A percentile compares a stretch with the other conserved stretches of the same genome.
These are phyloP conservation scores for Pyralis farinalis DNA, from an alignment of 2,888 invertebrate genomes.

Conservation along the genomic window DNA sequence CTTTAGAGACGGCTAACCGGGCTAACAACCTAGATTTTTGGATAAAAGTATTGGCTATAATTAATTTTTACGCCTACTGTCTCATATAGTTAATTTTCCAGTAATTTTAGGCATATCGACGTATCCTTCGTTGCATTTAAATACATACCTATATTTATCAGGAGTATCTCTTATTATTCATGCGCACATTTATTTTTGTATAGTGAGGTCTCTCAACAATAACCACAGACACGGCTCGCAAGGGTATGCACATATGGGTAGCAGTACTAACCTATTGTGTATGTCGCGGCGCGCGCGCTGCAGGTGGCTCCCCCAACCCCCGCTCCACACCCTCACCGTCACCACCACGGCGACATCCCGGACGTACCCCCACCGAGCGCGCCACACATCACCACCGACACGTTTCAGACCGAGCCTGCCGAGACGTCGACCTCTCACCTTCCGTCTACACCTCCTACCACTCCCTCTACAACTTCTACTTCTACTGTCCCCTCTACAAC, in stretches of 20 bases:
- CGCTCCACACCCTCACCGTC: slow-evolving; percentile 65
- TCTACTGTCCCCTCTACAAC: slow-evolving; percentile 17
- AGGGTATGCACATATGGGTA: slow-evolving; percentile 33
- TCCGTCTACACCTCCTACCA: slow-evolving; percentile 14
- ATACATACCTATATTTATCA: too few species aligned
- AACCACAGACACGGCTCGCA: slow-evolving; percentile 55
- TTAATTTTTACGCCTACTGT: too few species aligned
- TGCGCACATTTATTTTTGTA: too few species aligned
- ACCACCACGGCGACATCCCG: slow-evolving; percentile 64
- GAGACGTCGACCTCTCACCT: slow-evolving; percentile 35
- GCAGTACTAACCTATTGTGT: slow-evolving; percentile 72
- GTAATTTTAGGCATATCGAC: too few species aligned
- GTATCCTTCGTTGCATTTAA: too few species aligned
- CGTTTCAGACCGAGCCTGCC: slow-evolving; percentile 68
- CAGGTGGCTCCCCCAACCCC: slow-evolving; percentile 50
- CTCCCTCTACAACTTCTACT: slow-evolving; percentile 15
- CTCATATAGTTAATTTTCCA: too few species aligned
- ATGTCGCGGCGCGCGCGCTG: slow-evolving; percentile 59
- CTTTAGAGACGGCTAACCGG: too few species aligned
- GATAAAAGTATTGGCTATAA: too few species aligned
- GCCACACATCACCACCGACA: slow-evolving; percentile 68
- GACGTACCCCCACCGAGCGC: slow-evolving; percentile 23
- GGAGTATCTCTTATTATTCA: too few species aligned
- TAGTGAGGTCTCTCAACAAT: slow-evolving; percentile 17
- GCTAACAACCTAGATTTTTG: too few species aligned